Conservation (phyloP, 2,113 vertebrate genomes). For the Anolis sagrei region DNA sequence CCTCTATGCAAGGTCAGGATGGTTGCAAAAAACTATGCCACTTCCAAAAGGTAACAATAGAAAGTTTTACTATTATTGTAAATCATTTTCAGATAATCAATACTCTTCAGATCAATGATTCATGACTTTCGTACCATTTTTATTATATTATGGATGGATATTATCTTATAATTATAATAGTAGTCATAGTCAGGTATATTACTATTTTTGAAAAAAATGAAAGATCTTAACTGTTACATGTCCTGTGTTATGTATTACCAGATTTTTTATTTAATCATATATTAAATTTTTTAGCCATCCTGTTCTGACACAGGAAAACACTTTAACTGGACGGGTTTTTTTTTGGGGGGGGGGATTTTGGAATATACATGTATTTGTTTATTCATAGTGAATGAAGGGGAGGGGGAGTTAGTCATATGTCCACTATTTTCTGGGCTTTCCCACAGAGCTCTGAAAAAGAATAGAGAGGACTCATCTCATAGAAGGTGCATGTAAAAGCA, state of each 20-base stretch:
- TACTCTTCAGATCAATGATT: not conserved
- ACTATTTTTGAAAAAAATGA: not conserved
- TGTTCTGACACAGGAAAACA: conserved; percentile 45
- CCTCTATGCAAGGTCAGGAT: not conserved
- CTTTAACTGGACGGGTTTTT: not conserved
- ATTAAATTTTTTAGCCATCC: not conserved
- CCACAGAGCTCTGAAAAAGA: no score
- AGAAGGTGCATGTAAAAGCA: no score
- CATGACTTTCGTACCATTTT: not conserved
- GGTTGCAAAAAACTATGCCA: not conserved
- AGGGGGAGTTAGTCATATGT: no score
- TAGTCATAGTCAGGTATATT: no score
- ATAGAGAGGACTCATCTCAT: no score
- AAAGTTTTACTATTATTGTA: not conserved
- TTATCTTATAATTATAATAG: no score
- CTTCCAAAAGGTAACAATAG: not conserved
- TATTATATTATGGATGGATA: no score
- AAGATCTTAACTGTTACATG: not conserved
- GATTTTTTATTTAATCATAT: not conserved
- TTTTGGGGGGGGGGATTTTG: no score
- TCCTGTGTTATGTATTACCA: not conserved
- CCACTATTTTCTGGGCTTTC: no score
- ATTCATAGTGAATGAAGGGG: no score
- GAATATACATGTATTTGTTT: no score
- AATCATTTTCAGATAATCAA: not conserved